These are phyloP conservation scores for Zapornia atra DNA, from an alignment of 2,113 vertebrate species.

Conservation along the genomic window DNA sequence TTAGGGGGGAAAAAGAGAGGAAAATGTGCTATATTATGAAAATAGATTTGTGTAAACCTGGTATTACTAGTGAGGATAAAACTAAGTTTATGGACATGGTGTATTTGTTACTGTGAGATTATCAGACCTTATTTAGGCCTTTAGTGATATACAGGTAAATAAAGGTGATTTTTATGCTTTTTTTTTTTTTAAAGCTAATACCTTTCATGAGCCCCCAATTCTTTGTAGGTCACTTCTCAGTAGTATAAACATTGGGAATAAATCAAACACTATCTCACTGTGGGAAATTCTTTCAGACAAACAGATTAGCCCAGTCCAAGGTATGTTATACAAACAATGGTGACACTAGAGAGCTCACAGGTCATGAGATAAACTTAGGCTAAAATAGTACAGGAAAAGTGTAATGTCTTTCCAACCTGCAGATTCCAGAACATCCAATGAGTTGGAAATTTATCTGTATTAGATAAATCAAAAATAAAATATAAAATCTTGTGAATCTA, in stretches of 20 bases:
- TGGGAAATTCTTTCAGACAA: slow-evolving; percentile 66
- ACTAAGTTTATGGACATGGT: not conserved
- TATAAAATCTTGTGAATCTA: not conserved
- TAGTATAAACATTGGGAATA: slow-evolving; percentile 37
- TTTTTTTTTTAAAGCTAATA: not conserved
- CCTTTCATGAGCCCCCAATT: not conserved
- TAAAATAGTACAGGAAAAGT: not conserved
- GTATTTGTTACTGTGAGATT: not conserved
- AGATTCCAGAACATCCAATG: not conserved
- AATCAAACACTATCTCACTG: slow-evolving; percentile 24
- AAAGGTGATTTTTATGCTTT: not conserved
- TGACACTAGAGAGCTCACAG: slow-evolving; percentile 4
- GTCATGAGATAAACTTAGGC: slow-evolving; percentile 46
- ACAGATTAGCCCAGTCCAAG: slow-evolving; percentile 35
- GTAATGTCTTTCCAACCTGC: not conserved
- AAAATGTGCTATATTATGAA: not conserved
- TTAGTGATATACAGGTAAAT: not conserved
- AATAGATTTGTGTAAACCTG: not conserved
- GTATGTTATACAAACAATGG: slow-evolving; percentile 32
- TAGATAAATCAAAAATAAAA: not conserved
- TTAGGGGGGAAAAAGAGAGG: not conserved
- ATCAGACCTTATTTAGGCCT: not conserved
- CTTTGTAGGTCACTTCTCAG: slow-evolving; percentile 16
- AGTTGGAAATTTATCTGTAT: not conserved
- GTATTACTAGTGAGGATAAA: not conserved